Evolutionary conservation across 2,888 invertebrate species (phyloP), one percentile per base, ranked within the genome.

Genomic region (Hydroisotoma schaefferi): DNA sequence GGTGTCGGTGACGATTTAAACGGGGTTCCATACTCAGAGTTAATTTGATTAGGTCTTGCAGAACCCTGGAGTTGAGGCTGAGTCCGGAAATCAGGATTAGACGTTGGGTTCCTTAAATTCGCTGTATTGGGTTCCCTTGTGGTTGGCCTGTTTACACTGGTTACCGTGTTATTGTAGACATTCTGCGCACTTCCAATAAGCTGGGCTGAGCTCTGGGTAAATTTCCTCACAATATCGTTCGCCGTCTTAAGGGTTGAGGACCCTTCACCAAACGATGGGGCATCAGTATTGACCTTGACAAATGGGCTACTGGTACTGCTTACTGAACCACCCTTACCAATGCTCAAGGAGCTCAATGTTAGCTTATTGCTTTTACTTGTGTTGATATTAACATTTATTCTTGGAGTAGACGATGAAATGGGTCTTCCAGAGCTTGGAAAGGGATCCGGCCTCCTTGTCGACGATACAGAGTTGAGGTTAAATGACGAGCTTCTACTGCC

Each of bases 111-210:
- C 38, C 61, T 62, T 15, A 59, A 57, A 2, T 58, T 60, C 1
- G 62, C 48, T 15, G 61, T 55, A 43, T 55, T 28, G 5, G 59
- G 61, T 1, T 52, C 52, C 33, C 53, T 61, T 40, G 57, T 61
- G 2, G 61, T 61, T 2, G 57, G 54, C 12, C 12, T 27, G 25
- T 26, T 18, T 27, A 3, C 15, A 46, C 5, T 46, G 4, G 46
- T 18, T 6, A 8, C 18, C 8, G 12, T 43, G 12, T 3, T 25
- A 15, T 46, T 46, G 23, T 18, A 23, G 4, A 46, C 25, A 15
- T 46, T 46, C 20, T 46, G 46, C 12, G 46, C 4, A 23, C 46
- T 46, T 23, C 18, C 20, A 23, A 46, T 25, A 25, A 46, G 46
- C 22, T 23, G 20, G 15, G 25, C 46, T 23, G 46, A 8, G 23